Conservation (phyloP, 2,888 invertebrate genomes). For the Tachina lurida region DNA sequence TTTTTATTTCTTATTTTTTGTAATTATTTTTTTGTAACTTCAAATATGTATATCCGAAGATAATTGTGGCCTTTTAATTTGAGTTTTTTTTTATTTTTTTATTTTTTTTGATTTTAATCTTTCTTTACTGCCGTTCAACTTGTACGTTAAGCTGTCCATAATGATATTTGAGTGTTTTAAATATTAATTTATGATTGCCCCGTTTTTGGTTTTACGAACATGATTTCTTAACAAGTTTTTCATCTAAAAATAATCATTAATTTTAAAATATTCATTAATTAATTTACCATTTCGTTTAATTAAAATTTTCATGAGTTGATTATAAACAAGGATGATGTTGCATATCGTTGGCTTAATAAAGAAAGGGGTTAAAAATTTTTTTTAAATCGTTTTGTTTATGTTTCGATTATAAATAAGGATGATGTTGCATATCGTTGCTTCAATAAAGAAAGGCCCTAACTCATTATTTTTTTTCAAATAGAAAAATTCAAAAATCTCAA, state of each 20-base stretch:
- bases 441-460: too few species aligned
- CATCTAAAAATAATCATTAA: not conserved
- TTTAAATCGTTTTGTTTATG: too few species aligned
- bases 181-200: constrained; percentile 33
- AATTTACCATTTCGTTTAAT: constrained; percentile 15
- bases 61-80: constrained; percentile 21
- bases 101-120: constrained; percentile 4
- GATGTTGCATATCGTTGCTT: not conserved
- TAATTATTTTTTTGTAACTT: not conserved
- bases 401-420: constrained; percentile 25
- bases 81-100: not conserved
- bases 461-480: too few species aligned
- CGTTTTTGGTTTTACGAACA: not conserved
- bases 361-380: too few species aligned
- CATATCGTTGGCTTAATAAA: not conserved
- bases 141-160: constrained; percentile 2
- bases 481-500: too few species aligned
- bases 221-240: not conserved
- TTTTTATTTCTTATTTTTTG: not conserved
- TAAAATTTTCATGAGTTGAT: constrained; percentile 27
- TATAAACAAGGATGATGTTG: constrained; percentile 18
- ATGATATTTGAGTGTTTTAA: not conserved
- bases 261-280: not conserved
- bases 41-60: constrained; percentile 12
- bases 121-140: constrained; percentile 11